Base-by-base conservation (phyloP, 2,888 invertebrate species). In the Brenthis ino region DNA sequence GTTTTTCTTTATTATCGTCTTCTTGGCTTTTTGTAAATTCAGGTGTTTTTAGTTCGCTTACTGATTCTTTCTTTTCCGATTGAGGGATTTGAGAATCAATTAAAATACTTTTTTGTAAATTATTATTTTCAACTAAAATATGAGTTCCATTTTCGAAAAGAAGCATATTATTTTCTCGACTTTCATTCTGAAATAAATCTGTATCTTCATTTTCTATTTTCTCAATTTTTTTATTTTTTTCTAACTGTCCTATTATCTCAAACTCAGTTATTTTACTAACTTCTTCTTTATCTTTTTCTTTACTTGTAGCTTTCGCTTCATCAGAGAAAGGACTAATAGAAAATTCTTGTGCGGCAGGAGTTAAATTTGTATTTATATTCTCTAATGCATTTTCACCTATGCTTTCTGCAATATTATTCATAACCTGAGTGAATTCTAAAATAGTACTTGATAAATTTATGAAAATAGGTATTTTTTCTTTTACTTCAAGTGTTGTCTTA, bases 401-500 rank as follows among this genome's bases (percentile, higher is more conserved):
- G 50, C 16, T 16, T 43, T 43, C 37, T 43, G 8, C 37, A 43
- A 43, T 43, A 8, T 43, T 66, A 70, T 69, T 72, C 74, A 65
- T 64, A 70, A 72, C 50, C 65, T 73, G 69, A 76, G 76, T 65
- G 57, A 74, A 71, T 71, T 75, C 68, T 74, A 74, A 74, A 1
- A 91, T 67, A 64, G 82, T 67, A 8, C 63, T 50, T 3, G 89
- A 80, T 65, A 90, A 76, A 67, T 82, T 78, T 81, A 84, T 87
- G 54, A 88, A 89, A 53, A 91, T 82, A 2, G 91, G 91, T 74
- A 93, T 88, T 79, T 93, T 93, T 53, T 87, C 85, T 76, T 87
- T 91, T 0, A 92, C 93, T 77, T 88, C 89, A 69, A 93, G 74
- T 28, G 82, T 82, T 33, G 84, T 72, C 51, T 78, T 77, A 0